A percentile compares a stretch with the other conserved stretches of the same genome.
Evolutionary conservation across 2,797 vertebrate genomes (phyloP).

Genomic region (Cuculus canorus): DNA sequence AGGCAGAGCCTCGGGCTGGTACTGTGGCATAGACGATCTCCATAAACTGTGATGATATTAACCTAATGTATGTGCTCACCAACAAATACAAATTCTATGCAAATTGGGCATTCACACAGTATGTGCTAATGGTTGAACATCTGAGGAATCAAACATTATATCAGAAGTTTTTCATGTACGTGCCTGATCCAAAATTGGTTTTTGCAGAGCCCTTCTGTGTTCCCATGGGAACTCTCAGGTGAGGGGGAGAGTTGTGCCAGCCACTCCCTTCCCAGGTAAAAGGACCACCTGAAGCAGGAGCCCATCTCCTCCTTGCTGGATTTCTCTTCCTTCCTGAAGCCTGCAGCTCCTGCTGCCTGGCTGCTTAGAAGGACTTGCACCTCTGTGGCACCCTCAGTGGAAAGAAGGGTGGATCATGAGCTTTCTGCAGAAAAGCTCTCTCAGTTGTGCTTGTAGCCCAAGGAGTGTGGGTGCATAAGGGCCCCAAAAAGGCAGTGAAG

Average conservation of each 20-base stretch:
- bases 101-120: neutral
- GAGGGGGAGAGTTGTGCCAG: neutral
- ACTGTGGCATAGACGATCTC: slow-evolving; percentile 48
- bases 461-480: fast-evolving
- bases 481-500: neutral
- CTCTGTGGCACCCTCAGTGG: neutral
- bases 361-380: neutral
- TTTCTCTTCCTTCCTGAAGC: neutral
- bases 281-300: neutral
- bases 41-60: slow-evolving; percentile 59
- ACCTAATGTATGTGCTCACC: slow-evolving; percentile 47
- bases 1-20: neutral
- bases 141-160: slow-evolving; percentile 56
- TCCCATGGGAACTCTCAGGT: slow-evolving; percentile 42
- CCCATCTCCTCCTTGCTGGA: neutral
- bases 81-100: slow-evolving; percentile 64
- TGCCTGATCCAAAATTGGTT: neutral
- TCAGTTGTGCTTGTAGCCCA: neutral
- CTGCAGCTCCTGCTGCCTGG: neutral
- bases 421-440: neutral
- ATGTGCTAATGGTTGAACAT: slow-evolving; percentile 59
- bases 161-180: neutral
- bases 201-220: neutral
- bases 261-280: neutral
- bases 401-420: neutral